Evolutionary conservation across 2,888 invertebrate genomes (phyloP), one percentile per base, ranked within the genome.

Genomic region (Cylloceria caligata): DNA sequence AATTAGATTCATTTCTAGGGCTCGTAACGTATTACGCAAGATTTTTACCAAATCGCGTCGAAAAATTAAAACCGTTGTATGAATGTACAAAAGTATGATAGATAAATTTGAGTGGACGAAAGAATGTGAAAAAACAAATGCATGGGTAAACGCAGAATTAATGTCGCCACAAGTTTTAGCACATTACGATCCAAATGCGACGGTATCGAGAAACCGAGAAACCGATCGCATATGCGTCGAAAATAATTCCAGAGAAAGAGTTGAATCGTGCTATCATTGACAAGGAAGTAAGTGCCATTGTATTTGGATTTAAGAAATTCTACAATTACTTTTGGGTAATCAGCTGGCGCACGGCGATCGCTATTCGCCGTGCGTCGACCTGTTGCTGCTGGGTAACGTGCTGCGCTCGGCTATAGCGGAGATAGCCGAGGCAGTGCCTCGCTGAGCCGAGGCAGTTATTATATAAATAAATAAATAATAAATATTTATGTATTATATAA

Each of bases 1-100:
- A 87, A 64, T 60, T 89, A 27, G 74, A 67, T 42, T 87, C 88
- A 60, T 88, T 88, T 78, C 45, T 88, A 1, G 88, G 89, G n/a
- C 36, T 88, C n/a, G 72, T 89, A 13, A 91, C 88, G 65, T 92
- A 89, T 78, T 92, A 91, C 75, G 84, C 88, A 1, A 88, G 87
- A 79, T 92, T 91, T 83, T 78, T 91, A 0, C 82, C 83, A 47
- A 85, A 88, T 52, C 81, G 89, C 45, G 71, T 89, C 4, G 52
- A 34, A 0, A 85, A 86, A 49, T 73, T 87, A 3, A 81, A 83
- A 27, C 88, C 90, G 13, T 64, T 91, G 3, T 88, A 89, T 64
- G 77, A 83, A 1, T 71, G 89, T 4, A 68, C 87, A 7, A 74
- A 83, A 62, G 82, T 86, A n/a, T n/a, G n/a, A n/a, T n/a, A 34